phyloP scores from a whole-genome alignment of 2,888 invertebrate genomes.

The Hecatera dysodea region DNA sequence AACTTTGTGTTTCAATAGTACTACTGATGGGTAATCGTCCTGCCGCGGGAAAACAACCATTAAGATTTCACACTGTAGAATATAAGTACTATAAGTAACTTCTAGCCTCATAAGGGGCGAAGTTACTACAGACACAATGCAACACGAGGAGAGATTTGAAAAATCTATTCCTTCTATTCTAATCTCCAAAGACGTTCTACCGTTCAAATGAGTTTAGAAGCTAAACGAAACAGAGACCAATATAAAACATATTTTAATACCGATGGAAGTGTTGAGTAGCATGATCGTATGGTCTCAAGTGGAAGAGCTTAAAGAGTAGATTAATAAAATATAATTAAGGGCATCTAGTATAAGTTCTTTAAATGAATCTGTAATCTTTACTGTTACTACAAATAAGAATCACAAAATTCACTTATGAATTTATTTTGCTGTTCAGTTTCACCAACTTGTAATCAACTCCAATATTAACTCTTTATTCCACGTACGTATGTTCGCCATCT shows the following conservation, averaged over 20 bases:
- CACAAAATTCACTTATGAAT: neutral
- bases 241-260: slow-evolving; percentile 24
- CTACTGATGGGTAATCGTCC: too few species aligned
- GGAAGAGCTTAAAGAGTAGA: slow-evolving; percentile 4
- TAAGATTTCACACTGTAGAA: too few species aligned
- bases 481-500: too few species aligned
- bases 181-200: slow-evolving; percentile 13
- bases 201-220: slow-evolving; percentile 22
- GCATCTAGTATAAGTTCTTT: neutral
- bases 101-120: too few species aligned
- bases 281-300: slow-evolving; percentile 23
- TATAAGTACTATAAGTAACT: too few species aligned
- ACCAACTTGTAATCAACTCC: neutral
- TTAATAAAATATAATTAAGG: too few species aligned
- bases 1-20: too few species aligned
- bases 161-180: slow-evolving; percentile 11
- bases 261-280: slow-evolving; percentile 27
- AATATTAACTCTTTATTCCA: too few species aligned
- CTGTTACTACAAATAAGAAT: slow-evolving; percentile 1
- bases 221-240: slow-evolving; percentile 21
- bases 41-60: too few species aligned
- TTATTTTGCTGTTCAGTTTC: neutral
- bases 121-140: too few species aligned
- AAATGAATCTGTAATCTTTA: slow-evolving; percentile 3
- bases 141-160: slow-evolving; percentile 9